Percentiles rank a stretch among this genome's conserved stretches.
phyloP scores from a whole-genome alignment of 1,140 invertebrate genomes.

The Vanessa atalanta region DNA sequence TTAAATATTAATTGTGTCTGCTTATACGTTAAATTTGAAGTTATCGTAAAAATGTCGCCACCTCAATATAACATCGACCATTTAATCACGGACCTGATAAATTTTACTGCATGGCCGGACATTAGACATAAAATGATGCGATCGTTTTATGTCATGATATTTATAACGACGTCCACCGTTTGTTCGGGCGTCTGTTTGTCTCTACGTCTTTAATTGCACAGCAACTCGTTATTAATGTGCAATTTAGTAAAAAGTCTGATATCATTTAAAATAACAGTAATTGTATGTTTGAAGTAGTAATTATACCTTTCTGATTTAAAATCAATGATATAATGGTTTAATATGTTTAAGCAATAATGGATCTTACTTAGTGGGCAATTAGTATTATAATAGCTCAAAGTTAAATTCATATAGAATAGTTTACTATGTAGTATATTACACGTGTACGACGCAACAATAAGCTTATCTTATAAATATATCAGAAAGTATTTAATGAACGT shows the following conservation, averaged over 20 bases:
- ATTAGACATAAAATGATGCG: too few relatives aligned
- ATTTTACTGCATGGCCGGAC: too few relatives aligned
- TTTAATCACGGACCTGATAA: too few relatives aligned
- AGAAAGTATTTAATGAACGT: conserved; percentile 7
- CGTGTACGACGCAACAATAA: background rate
- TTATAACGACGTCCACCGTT: too few relatives aligned
- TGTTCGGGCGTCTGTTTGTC: too few relatives aligned
- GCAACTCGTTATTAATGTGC: background rate
- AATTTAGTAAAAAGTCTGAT: background rate
- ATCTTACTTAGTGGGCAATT: background rate
- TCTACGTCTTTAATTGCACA: background rate
- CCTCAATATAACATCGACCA: too few relatives aligned
- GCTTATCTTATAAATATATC: conserved; percentile 3
- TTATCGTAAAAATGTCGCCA: too few relatives aligned
- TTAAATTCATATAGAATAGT: background rate
- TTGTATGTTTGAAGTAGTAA: background rate
- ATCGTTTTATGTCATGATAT: too few relatives aligned
- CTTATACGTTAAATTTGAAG: too few relatives aligned
- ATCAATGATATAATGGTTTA: conserved; percentile 1
- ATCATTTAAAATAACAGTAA: background rate
- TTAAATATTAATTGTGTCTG: too few relatives aligned
- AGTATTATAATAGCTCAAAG: background rate
- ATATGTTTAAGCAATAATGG: background rate
- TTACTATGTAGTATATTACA: background rate
- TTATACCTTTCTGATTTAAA: conserved; percentile 1